Base-by-base conservation (phyloP, 64 coral and sea anemone species). In the Acropora tenuis region DNA sequence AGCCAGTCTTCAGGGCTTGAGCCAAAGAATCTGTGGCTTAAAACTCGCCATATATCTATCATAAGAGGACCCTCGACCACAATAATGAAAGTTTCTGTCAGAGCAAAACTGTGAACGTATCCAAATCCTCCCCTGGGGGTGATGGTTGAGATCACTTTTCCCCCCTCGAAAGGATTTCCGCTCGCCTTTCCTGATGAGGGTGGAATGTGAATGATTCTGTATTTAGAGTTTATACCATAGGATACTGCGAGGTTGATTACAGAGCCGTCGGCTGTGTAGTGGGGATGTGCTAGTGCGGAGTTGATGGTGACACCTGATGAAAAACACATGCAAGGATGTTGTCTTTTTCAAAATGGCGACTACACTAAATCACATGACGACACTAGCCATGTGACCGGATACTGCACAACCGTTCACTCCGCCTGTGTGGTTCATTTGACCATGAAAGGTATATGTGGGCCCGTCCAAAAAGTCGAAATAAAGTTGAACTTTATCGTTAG, bases 61-160 rank as follows among this genome's bases (percentile, higher is more conserved):
- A 84, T 41, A 4, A 94, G 83, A 0, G 96, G 96, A 19, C 91
- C 89, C 18, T 96, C 90, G 0, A 90, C 76, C 10, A 98, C 43
- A 44, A 98, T 74, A 6, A 98, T 61, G 89, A 89, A 98, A 40
- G 94, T 94, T 49, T 98, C 92, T 67, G 96, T 98, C 86, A 98
- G 68, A 7, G 78, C 92, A 85, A 98, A 98, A 53, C 96, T 94
- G 63, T 98, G 96, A 13, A 91, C 41, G 65, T 98, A 98, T 40
- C 89, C 79, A 11, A 84, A 69, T 40, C 74, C 76, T 12, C 72
- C 58, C 30, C 86, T 61, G 2, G 92, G 78, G 43, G 69, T 59
- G 75, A 98, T 82, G 48, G 84, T 86, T 74, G 77, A 91, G 65
- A 94, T 82, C 3, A 83, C 86, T 50, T 86, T 98, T 20, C 89